Evolutionary conservation across 2,888 invertebrate species (phyloP).

Genomic region (Hypomecis punctinalis): DNA sequence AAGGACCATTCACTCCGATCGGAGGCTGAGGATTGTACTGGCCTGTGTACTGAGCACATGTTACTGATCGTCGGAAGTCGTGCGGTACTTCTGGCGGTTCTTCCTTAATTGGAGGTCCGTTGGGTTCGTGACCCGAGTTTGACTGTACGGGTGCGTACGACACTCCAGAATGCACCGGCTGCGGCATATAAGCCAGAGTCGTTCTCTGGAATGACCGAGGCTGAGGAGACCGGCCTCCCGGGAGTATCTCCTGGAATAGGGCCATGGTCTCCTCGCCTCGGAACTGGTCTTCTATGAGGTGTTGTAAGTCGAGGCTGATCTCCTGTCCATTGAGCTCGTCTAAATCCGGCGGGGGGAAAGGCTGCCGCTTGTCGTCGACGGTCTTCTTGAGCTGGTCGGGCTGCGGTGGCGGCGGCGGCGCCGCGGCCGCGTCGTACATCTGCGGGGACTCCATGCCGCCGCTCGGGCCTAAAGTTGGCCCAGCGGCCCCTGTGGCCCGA

Average conservation of each 20-base stretch:
- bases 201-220: conserved; percentile 86
- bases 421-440: conserved; percentile 91
- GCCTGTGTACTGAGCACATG: conserved; percentile 84
- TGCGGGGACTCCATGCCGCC: conserved; percentile 93
- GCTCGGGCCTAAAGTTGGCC: conserved; percentile 77
- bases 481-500: conserved; percentile 77
- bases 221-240: conserved; percentile 80
- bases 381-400: conserved; percentile 82
- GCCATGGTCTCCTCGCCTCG: conserved; percentile 90
- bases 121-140: conserved; percentile 86
- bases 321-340: conserved; percentile 96
- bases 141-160: conserved; percentile 85
- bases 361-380: conserved; percentile 88
- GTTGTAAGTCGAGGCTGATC: conserved; percentile 95
- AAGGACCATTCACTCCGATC: conserved; percentile 74
- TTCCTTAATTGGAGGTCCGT: conserved; percentile 92
- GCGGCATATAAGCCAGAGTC: conserved; percentile 95
- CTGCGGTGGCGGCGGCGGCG: conserved; percentile 87
- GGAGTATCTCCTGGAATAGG: conserved; percentile 93
- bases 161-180: conserved; percentile 93
- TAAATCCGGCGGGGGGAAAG: conserved; percentile 92
- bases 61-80: conserved; percentile 88
- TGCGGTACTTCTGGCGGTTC: conserved; percentile 94
- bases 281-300: conserved; percentile 97
- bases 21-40: conserved; percentile 78